phyloP scores from a whole-genome alignment of 2,888 invertebrate genomes.

The Xestia rhomboidea region DNA sequence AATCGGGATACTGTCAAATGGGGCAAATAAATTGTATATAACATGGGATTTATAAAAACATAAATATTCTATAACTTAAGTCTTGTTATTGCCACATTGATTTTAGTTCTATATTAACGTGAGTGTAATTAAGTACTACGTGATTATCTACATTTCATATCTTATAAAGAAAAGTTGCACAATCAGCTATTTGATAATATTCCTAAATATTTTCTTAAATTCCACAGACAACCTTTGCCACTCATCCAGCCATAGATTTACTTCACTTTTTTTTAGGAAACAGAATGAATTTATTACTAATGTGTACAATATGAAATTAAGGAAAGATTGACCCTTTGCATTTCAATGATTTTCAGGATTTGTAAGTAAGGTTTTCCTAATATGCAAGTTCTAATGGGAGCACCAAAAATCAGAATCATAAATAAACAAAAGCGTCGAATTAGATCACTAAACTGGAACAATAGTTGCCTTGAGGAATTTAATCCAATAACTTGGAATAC shows the following conservation, averaged over 20 bases:
- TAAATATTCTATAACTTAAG: conserved; percentile 43
- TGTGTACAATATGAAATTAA: background rate
- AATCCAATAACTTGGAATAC: conserved; percentile 14
- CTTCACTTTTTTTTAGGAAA: background rate
- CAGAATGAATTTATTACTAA: background rate
- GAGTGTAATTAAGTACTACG: conserved; percentile 64
- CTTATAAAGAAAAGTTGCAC: conserved; percentile 42
- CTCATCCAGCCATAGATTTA: background rate
- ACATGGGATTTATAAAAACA: conserved; percentile 51
- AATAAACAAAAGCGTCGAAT: background rate
- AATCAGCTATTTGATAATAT: conserved; percentile 37
- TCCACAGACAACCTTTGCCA: background rate
- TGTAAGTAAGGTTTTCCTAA: background rate
- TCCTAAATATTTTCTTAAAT: conserved; percentile 23
- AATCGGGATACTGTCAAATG: conserved; percentile 55
- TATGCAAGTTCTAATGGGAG: background rate
- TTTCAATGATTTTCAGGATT: background rate
- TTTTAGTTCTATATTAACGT: conserved; percentile 64
- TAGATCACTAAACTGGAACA: background rate
- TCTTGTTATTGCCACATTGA: conserved; percentile 63
- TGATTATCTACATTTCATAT: conserved; percentile 66
- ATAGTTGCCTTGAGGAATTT: conserved; percentile 8
- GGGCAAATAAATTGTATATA: conserved; percentile 63
- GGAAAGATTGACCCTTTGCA: background rate
- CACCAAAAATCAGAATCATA: background rate